These are phyloP conservation scores for Limonius californicus DNA, from an alignment of 1,140 invertebrate genomes.

Conservation along the genomic window DNA sequence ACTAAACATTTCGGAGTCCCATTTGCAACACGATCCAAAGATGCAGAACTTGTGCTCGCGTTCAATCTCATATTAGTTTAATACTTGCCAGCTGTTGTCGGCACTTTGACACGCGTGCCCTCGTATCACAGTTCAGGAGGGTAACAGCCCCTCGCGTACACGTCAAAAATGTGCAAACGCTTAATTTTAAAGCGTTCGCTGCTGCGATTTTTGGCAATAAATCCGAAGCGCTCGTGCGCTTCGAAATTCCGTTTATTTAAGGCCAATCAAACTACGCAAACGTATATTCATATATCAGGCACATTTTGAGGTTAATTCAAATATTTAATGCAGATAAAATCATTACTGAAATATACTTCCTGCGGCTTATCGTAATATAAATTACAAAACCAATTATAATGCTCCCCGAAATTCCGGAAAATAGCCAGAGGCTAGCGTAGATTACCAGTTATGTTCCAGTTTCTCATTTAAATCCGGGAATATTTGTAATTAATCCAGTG, in stretches of 20 bases:
- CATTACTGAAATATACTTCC: conserved; percentile 7
- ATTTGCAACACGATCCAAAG: conserved; percentile 9
- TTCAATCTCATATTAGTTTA: conserved; percentile 13
- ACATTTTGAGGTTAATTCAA: not conserved
- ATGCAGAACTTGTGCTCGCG: conserved; percentile 11
- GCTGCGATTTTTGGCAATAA: too few relatives aligned
- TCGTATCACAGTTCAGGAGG: not conserved
- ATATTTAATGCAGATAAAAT: conserved; percentile 11
- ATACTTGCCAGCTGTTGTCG: conserved; percentile 12
- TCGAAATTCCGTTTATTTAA: too few relatives aligned
- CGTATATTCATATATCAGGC: not conserved
- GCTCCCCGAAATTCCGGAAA: not conserved
- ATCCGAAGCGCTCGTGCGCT: too few relatives aligned
- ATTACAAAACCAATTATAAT: conserved; percentile 7
- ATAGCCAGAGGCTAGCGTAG: conserved; percentile 10
- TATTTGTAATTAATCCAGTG: conserved; percentile 9
- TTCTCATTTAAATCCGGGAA: conserved; percentile 13
- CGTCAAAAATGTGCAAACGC: not conserved
- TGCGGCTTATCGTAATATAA: not conserved
- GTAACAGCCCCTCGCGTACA: not conserved
- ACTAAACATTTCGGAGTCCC: not conserved
- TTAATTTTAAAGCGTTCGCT: not conserved
- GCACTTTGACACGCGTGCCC: conserved; percentile 3
- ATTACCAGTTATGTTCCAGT: conserved; percentile 11
- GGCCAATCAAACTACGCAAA: too few relatives aligned